A percentile compares a stretch with the other conserved stretches of the same genome.
Conservation (phyloP, 2,888 invertebrate species). For the Nasonia oneida region DNA sequence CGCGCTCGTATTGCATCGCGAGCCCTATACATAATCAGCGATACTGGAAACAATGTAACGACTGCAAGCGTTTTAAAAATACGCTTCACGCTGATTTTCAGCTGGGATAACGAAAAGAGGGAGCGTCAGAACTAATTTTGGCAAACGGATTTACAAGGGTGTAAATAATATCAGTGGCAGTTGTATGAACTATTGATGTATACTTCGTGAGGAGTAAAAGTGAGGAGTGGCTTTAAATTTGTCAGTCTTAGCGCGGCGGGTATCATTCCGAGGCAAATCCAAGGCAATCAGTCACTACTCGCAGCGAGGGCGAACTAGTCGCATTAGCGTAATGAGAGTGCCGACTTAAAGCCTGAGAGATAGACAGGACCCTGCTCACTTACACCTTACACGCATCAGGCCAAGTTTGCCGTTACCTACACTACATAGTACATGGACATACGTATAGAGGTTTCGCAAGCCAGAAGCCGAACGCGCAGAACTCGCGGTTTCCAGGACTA, state of each 20-base stretch:
- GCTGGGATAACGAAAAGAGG: not conserved
- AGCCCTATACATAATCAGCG: not conserved
- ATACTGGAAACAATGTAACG: not conserved
- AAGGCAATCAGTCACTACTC: not conserved
- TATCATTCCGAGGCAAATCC: not conserved
- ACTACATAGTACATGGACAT: no score
- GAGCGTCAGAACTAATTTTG: no score
- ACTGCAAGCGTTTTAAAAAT: not conserved
- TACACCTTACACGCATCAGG: not conserved
- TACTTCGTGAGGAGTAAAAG: not conserved
- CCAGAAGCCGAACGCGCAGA: not conserved
- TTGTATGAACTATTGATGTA: not conserved
- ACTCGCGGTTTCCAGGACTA: not conserved
- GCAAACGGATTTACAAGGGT: no score
- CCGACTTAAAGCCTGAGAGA: not conserved
- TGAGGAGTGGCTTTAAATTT: constrained; percentile 1
- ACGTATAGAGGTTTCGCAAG: not conserved
- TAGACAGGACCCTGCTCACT: not conserved
- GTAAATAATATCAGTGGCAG: no score
- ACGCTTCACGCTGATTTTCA: not conserved
- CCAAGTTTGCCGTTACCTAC: not conserved
- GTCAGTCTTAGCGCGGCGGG: not conserved
- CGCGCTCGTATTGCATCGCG: not conserved
- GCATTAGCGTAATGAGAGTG: constrained; percentile 34
- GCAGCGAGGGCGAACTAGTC: not conserved